phyloP scores from a whole-genome alignment of 2,888 invertebrate genomes.

The Stenolophus ochropezus region DNA sequence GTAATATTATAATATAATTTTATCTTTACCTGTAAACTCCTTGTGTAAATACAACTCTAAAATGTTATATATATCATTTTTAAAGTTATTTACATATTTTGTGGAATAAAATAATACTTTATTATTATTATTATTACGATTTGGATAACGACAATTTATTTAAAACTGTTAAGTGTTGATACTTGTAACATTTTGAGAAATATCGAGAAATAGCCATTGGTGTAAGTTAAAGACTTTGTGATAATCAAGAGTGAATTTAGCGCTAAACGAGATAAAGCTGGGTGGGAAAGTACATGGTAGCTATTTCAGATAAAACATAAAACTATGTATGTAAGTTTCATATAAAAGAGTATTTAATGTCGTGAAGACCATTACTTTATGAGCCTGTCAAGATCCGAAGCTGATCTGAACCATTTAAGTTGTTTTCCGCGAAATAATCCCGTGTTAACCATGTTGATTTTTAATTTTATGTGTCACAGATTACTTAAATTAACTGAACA shows the following conservation, averaged over 20 bases:
- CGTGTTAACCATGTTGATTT: slow-evolving; percentile 38
- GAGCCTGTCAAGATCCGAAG: slow-evolving; percentile 16
- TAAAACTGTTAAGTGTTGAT: too few relatives aligned
- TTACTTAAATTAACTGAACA: slow-evolving; percentile 57
- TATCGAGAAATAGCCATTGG: not conserved
- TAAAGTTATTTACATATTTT: too few relatives aligned
- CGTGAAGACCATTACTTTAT: slow-evolving; percentile 13
- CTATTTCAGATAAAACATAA: slow-evolving; percentile 35
- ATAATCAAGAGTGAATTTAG: slow-evolving; percentile 20
- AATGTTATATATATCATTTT: too few relatives aligned
- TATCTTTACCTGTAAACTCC: too few relatives aligned
- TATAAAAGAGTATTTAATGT: slow-evolving; percentile 23
- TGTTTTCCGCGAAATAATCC: slow-evolving; percentile 46
- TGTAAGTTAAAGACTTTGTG: not conserved
- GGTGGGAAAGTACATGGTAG: slow-evolving; percentile 31
- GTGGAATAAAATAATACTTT: too few relatives aligned
- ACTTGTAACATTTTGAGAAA: not conserved
- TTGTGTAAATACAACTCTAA: too few relatives aligned
- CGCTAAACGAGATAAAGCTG: slow-evolving; percentile 1
- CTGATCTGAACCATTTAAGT: slow-evolving; percentile 18
- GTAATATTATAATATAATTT: too few relatives aligned
- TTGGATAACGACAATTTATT: too few relatives aligned
- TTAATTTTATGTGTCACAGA: slow-evolving; percentile 51
- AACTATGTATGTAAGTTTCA: slow-evolving; percentile 24
- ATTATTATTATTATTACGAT: too few relatives aligned